Base-by-base conservation (phyloP, 2,113 vertebrate species). In the Pardalotus punctatus region DNA sequence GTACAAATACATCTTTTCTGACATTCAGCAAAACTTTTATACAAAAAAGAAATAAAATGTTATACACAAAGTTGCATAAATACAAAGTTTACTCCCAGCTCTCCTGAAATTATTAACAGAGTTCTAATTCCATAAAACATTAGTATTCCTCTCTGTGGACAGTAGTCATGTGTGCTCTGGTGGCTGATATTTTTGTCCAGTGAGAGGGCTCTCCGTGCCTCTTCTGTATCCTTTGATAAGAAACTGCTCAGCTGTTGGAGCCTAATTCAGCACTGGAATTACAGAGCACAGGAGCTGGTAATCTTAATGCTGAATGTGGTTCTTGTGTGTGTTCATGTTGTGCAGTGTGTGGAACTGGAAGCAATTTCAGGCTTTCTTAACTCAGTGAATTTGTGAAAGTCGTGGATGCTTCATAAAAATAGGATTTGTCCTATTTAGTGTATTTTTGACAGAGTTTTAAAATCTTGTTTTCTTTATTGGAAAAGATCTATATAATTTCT, bases 131-230 rank as follows among this genome's bases (percentile, higher is more conserved):
- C 40, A 81, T 35, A 6, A 91, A 92, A 61, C 60, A 86, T 61
- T 71, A 72, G 69, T 70, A 61, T 69, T 94, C 85, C 90, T 94
- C 78, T 97, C 74, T 88, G 42, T 96, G 93, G 97, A 73, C 92
- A 95, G 78, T 85, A 93, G 88, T 74, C 95, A 50, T 35, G 28
- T 96, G 27, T 85, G 77, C 84, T 95, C 96, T 92, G 91, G 60
- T 96, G 93, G 79, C 95, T 19, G 5, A 51, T 96, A 61, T 77
- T 97, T 94, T 81, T 96, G 95, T 94, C 87, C 62, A 81, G 65
- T 61, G 81, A 94, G 84, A 95, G 86, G 95, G 94, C 57, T 94
- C 62, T 97, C 85, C 5, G 19, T 98, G 96, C 97, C 97, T 97
- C 92, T 91, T 97, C 77, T 35, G 28, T 97, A 64, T 89, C 85